phyloP scores from a whole-genome alignment of 2,797 vertebrate species.

The Cygnus olor region DNA sequence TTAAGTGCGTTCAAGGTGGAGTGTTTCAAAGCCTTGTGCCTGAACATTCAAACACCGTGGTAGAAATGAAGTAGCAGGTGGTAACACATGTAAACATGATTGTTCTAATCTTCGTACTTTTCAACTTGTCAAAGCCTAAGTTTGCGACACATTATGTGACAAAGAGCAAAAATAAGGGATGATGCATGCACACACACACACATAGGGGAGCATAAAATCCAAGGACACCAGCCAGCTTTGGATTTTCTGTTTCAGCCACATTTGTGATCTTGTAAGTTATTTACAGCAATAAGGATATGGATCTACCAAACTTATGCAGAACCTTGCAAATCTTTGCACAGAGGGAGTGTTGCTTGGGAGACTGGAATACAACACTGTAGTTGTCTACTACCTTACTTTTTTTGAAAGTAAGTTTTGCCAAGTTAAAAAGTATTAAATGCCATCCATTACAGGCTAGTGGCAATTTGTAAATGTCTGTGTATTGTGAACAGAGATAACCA shows the following conservation, averaged over 20 bases:
- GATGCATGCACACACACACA: not conserved
- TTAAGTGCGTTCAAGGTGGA: constrained; percentile 12
- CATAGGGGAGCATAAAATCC: not conserved
- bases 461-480: not conserved
- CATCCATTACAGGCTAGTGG: not conserved
- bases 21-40: constrained; percentile 16
- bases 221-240: not conserved
- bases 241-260: not conserved
- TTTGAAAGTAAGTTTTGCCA: not conserved
- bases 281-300: not conserved
- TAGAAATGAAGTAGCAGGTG: constrained; percentile 47
- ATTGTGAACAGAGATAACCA: not conserved
- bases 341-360: not conserved
- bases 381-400: not conserved
- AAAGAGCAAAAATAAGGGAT: constrained; percentile 1
- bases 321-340: not conserved
- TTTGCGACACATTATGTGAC: not conserved
- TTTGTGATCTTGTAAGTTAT: constrained; percentile 3
- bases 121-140: constrained; percentile 6
- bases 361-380: not conserved
- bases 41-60: constrained; percentile 34
- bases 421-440: not conserved
- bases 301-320: not conserved
- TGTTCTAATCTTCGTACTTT: constrained; percentile 35
- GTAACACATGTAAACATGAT: constrained; percentile 20